Base-by-base conservation (phyloP, 2,113 vertebrate species). In the Hydropotes inermis region DNA sequence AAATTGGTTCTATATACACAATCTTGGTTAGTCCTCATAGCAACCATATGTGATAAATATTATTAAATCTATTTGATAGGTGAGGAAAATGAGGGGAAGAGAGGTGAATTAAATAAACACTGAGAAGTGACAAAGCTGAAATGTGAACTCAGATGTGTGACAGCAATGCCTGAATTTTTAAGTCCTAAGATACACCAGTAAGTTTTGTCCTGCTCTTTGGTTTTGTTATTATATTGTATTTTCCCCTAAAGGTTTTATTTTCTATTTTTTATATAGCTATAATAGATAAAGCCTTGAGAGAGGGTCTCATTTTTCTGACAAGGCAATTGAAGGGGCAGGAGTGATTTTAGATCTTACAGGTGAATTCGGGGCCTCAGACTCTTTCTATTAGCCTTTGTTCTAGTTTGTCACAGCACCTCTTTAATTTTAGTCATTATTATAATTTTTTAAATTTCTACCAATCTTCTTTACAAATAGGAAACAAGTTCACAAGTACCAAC, bases 61-160 rank as follows among this genome's bases (percentile, higher is more conserved):
- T 95, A 89, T 82, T 94, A 74, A 87, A 76, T 78, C 78, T 57
- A 28, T 50, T 45, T 89, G 84, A 94, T 61, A 78, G 87, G 89
- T 50, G 36, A 95, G 58, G 50, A 95, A 87, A 87, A 21, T 9
- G 27, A 89, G 58, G 33, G 39, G 47, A 27, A 23, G 55, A 84
- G 28, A 94, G 19, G 47, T 50, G 43, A 81, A 55, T 45, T 39
- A 78, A 61, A 79, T 84, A 52, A 90, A 82, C 13, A 19, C 23
- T 45, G 27, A 27, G 5, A 89, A 70, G 81, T 30, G 74, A 39
- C 25, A 50, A 60, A 61, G 87, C 25, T 52, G 39, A 93, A 81
- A 19, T 25, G 5, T 61, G 47, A 58, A 27, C 50, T 60, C 85
- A 61, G 11, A 14, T 76, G 11, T 43, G 10, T n/a, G 17, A 47